These are phyloP conservation scores for Polia nebulosa DNA, from an alignment of 2,888 invertebrate genomes.

Conservation along the genomic window DNA sequence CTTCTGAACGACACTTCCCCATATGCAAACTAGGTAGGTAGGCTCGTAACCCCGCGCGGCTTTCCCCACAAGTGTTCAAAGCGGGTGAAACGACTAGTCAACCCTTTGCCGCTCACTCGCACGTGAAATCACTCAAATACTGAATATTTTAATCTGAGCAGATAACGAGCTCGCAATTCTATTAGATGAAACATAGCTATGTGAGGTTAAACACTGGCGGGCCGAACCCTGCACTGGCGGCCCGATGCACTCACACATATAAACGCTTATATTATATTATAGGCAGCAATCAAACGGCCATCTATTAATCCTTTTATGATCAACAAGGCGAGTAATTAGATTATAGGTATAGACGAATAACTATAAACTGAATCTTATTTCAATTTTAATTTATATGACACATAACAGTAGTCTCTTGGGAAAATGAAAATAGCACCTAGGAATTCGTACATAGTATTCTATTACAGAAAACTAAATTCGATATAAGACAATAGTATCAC, in stretches of 20 bases:
- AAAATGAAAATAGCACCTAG: not conserved
- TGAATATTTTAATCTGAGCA: constrained; percentile 91
- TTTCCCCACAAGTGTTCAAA: constrained; percentile 90
- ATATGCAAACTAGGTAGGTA: constrained; percentile 83
- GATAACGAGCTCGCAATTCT: constrained; percentile 91
- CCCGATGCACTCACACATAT: constrained; percentile 48
- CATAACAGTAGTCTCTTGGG: not conserved
- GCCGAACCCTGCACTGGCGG: constrained; percentile 72
- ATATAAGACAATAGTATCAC: not conserved
- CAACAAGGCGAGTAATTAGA: constrained; percentile 44
- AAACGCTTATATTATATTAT: constrained; percentile 23
- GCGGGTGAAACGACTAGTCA: constrained; percentile 89
- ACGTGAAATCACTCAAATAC: constrained; percentile 92
- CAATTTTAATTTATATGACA: not conserved
- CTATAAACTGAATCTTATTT: constrained; percentile 4
- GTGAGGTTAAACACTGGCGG: constrained; percentile 84
- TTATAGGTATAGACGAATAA: constrained; percentile 16
- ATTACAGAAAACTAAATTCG: not conserved
- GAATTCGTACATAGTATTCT: too few species aligned
- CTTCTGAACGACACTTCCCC: constrained; percentile 77
- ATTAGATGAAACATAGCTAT: constrained; percentile 90
- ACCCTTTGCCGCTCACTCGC: constrained; percentile 91
- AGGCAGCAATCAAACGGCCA: constrained; percentile 57
- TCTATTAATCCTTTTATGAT: constrained; percentile 54
- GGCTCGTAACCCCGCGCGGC: constrained; percentile 74